phyloP scores from a whole-genome alignment of 2,113 vertebrate genomes.

The Proteles cristata region DNA sequence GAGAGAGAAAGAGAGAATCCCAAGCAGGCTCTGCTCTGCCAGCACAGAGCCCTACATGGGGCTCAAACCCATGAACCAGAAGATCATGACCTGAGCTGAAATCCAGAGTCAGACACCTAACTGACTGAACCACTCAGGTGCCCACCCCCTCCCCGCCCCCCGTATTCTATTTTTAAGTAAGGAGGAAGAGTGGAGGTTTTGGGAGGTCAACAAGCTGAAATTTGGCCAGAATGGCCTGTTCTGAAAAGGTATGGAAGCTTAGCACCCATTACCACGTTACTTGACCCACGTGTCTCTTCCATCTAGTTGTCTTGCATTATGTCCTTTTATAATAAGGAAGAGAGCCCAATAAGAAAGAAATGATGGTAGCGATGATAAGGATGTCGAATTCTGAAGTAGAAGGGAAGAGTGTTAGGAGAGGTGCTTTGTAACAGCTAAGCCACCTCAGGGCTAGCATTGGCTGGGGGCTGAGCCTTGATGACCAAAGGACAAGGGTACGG shows the following conservation, averaged over 20 bases:
- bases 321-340: not conserved
- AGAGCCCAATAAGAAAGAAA: not conserved
- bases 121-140: no score
- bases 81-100: no score
- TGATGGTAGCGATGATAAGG: not conserved
- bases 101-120: no score
- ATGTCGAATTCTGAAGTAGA: not conserved
- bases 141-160: no score
- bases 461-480: not conserved
- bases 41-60: no score
- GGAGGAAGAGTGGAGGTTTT: not conserved
- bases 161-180: not conserved
- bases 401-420: not conserved
- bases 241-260: not conserved
- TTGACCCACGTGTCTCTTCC: not conserved
- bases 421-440: not conserved
- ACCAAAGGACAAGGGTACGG: not conserved
- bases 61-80: no score
- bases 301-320: not conserved
- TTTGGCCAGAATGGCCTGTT: not conserved
- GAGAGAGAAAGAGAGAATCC: no score
- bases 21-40: no score
- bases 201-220: not conserved
- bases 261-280: not conserved
- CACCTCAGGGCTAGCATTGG: not conserved